A percentile compares a stretch with the other conserved stretches of the same genome.
Conservation (phyloP, 2,888 invertebrate genomes). For the Chamaedrilus cognettii region DNA sequence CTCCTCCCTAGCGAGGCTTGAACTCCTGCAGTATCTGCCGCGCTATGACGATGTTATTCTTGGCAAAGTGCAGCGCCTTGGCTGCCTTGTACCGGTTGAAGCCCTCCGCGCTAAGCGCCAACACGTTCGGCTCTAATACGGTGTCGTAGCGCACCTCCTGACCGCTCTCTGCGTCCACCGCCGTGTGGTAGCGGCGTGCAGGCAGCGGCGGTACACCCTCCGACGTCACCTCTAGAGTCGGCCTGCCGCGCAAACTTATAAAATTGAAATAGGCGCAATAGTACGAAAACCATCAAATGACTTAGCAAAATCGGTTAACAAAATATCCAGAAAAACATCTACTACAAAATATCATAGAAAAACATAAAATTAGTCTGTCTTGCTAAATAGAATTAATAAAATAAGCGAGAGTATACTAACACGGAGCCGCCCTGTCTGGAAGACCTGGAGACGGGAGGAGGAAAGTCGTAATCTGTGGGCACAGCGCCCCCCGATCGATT, state of each 20-base stretch:
- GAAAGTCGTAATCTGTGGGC: background rate
- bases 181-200: conserved; percentile 8
- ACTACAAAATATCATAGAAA: no score
- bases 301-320: no score
- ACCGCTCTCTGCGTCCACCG: background rate
- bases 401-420: no score
- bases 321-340: no score
- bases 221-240: background rate
- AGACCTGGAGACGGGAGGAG: background rate
- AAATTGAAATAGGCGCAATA: no score
- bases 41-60: conserved; percentile 94
- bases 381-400: no score
- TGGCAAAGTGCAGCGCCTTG: conserved; percentile 85
- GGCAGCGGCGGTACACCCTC: conserved; percentile 9
- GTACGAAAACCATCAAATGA: no score
- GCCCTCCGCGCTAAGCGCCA: conserved; percentile 83
- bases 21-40: conserved; percentile 92
- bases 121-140: conserved; percentile 66
- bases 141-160: conserved; percentile 34
- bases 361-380: no score
- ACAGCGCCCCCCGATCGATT: background rate
- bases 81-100: conserved; percentile 89
- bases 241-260: no score
- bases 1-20: no score
- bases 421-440: background rate